Evolutionary conservation across 2,888 invertebrate genomes (phyloP), one percentile per base, ranked within the genome.

Genomic region (Trisateles emortualis): DNA sequence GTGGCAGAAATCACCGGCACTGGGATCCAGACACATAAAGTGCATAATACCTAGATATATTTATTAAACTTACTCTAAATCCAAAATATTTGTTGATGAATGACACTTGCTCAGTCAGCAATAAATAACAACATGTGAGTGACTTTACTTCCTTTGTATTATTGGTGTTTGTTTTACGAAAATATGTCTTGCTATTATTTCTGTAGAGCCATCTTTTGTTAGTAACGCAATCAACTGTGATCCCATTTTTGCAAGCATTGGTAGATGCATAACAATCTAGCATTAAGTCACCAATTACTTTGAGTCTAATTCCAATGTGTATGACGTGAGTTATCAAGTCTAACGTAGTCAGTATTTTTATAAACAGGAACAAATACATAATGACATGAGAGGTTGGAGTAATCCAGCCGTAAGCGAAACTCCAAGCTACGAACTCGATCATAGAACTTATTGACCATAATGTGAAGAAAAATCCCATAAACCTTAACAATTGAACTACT

Each of bases 61-160:
- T 1, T 13, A 13, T 14, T 3, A 16, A 14, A 59, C 84, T 81
- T 80, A 90, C 90, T 79, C 90, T 76, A 32, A 84, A 68, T 54
- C 90, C 90, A 66, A 77, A 89, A 78, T 88, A 84, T 61, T 71
- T 73, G 65, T 90, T 90, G 19, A 90, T 79, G 54, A 83, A 89
- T 3, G 60, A 70, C 4, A 83, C 80, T 76, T 89, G 90, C 50
- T 90, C 88, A 3, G 74, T 78, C 26, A 90, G 52, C 54, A 86
- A 59, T 41, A 90, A 67, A 53, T 90, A 90, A 61, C 87, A 87
- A 58, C 77, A 81, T 17, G 74, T 76, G 3, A 90, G 60, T 51
- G 64, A 74, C 54, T 81, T 78, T 4, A 86, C 67, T 59, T 79
- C 69, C 16, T 65, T 43, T 6, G 48, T 59, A 11, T 69, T 59